phyloP scores from a whole-genome alignment of 2,113 vertebrate species.

The Microcebus jonahi region DNA sequence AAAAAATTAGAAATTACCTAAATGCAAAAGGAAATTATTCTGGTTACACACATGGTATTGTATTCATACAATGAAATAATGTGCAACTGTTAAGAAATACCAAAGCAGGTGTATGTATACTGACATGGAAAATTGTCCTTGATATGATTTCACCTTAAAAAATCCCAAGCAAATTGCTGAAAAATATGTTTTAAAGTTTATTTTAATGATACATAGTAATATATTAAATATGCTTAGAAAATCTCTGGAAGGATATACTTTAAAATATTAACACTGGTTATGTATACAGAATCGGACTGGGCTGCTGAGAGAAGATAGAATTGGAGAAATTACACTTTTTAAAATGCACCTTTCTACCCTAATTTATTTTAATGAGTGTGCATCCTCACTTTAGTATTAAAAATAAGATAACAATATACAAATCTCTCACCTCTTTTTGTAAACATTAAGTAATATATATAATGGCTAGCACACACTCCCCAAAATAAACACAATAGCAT shows the following conservation, averaged over 20 bases:
- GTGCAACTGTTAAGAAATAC: background rate
- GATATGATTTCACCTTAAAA: background rate
- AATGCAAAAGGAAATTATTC: background rate
- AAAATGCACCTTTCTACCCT: background rate
- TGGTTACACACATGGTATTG: background rate
- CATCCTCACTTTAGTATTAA: background rate
- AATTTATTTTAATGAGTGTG: background rate
- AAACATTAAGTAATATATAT: background rate
- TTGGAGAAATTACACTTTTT: background rate
- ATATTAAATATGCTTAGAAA: background rate
- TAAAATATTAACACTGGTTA: background rate
- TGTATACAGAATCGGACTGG: background rate
- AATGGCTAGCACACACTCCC: background rate
- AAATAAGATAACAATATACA: background rate
- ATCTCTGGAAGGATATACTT: background rate
- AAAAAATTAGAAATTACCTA: constrained; percentile 2
- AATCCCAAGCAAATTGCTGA: background rate
- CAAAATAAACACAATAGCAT: background rate
- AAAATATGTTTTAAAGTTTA: background rate
- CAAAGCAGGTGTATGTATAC: background rate
- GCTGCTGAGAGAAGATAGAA: background rate
- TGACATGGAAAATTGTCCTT: background rate
- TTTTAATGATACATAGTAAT: background rate
- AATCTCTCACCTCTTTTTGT: background rate
- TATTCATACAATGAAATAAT: background rate